Base-by-base conservation (phyloP, 2,113 vertebrate species). In the Strix uralensis region DNA sequence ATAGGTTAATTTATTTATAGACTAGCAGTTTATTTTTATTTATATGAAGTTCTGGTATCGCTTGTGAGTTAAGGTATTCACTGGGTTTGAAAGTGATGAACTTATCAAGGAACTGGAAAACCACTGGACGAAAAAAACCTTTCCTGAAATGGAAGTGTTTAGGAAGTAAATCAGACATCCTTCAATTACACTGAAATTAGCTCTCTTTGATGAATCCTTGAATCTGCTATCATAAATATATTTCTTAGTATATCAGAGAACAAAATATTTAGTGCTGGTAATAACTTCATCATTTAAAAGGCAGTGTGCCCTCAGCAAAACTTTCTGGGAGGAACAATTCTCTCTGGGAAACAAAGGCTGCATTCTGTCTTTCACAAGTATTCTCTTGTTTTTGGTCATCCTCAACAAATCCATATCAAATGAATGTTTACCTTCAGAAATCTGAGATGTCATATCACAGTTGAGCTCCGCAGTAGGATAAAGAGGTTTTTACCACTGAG, bases 331-430 rank as follows among this genome's bases (percentile, higher is more conserved):
- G 73, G n/a, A 94, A 0, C 26, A 55, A 0, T 69, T 91, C 61
- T 77, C 47, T 55, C 20, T 40, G 84, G 47, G 66, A 72, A 65
- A 22, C 91, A 93, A 90, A 81, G 63, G 36, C 63, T 91, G 18
- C 81, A 79, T 92, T 91, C 84, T 96, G 78, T 59, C 54, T 92
- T 86, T 70, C 66, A 92, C 87, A 91, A 92, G 84, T 47, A 81
- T 95, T 66, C 49, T 81, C 61, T 87, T 94, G 84, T 9, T 87
- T 91, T 61, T 90, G 52, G 81, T 74, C 78, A 87, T 63, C 73
- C 73, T 84, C 70, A 82, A 15, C 52, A 88, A 94, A 88, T 94
- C 66, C 66, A 7, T 89, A 57, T 92, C 78, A 72, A 75, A 70
- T 89, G 77, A 40, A 42, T 69, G 23, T 89, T 94, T 96, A 69